Percentiles rank a stretch among this genome's conserved stretches.
Evolutionary conservation across 1,140 invertebrate genomes (phyloP).

Genomic region (Drosophila tani): DNA sequence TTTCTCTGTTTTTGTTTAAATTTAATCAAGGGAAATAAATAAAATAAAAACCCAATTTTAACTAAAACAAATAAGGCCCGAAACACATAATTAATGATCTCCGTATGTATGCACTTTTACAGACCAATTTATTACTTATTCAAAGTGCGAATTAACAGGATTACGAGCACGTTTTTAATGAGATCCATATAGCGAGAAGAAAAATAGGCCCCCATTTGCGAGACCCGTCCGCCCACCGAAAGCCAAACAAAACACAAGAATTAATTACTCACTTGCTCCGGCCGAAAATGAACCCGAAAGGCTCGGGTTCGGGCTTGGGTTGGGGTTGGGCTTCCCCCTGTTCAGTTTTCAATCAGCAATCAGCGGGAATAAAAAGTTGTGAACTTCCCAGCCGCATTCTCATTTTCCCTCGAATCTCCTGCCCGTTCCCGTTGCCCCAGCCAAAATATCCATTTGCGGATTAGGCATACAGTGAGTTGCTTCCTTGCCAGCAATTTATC

Average conservation of each 20-base stretch:
- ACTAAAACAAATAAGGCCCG: no score
- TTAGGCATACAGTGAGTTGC: slow-evolving; percentile 73
- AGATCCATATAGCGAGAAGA: slow-evolving; percentile 27
- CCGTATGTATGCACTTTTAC: background rate
- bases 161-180: slow-evolving; percentile 23
- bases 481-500: slow-evolving; percentile 67
- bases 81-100: slow-evolving; percentile 3
- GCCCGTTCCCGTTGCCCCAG: slow-evolving; percentile 25
- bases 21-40: background rate
- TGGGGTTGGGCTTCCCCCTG: background rate
- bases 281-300: slow-evolving; percentile 35
- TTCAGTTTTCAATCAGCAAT: slow-evolving; percentile 48
- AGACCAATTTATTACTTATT: slow-evolving; percentile 10
- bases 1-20: background rate
- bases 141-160: slow-evolving; percentile 4
- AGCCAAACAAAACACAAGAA: slow-evolving; percentile 48
- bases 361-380: slow-evolving; percentile 45
- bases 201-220: slow-evolving; percentile 19
- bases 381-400: slow-evolving; percentile 19
- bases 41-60: background rate
- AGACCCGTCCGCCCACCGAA: slow-evolving; percentile 11
- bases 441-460: slow-evolving; percentile 79
- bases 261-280: slow-evolving; percentile 44
- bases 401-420: background rate
- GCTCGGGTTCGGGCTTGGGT: background rate